Evolutionary conservation across 2,797 vertebrate species (phyloP).

Genomic region (Anguilla pacifica): DNA sequence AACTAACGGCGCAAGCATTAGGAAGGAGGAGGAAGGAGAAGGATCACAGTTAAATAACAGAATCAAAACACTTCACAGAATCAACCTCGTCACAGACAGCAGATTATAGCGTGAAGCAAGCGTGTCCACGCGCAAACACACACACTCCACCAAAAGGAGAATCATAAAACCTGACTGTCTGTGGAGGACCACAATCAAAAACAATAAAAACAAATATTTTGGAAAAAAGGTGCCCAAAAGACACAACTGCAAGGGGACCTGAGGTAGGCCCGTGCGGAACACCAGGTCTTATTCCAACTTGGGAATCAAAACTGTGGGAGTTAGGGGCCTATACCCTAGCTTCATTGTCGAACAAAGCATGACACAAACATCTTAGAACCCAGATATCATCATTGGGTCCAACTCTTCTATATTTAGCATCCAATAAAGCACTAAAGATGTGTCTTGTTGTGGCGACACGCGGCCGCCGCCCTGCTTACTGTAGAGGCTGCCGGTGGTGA

Average conservation of each 20-base stretch:
- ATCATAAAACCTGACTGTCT: not conserved
- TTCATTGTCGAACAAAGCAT: not conserved
- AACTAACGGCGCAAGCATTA: slow-evolving; percentile 84
- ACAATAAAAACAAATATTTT: not conserved
- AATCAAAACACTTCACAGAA: not conserved
- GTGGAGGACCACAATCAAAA: too few species aligned
- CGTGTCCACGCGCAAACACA: not conserved
- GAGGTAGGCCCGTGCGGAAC: not conserved
- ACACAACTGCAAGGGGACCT: not conserved
- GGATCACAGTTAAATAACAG: not conserved
- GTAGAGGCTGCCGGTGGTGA: slow-evolving; percentile 96
- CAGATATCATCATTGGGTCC: not conserved
- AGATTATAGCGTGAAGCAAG: not conserved
- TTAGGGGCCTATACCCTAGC: not conserved
- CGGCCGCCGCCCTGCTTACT: slow-evolving; percentile 69
- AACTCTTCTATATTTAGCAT: not conserved
- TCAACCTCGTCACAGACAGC: not conserved
- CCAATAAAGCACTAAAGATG: not conserved
- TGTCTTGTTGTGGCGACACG: not conserved
- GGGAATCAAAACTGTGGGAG: not conserved
- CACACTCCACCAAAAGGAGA: not conserved
- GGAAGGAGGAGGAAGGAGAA: slow-evolving; percentile 65
- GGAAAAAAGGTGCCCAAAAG: not conserved
- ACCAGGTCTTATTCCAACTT: not conserved
- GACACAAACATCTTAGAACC: not conserved